Base-by-base conservation (phyloP, 2,113 vertebrate species). In the Chascanopsetta lugubris region DNA sequence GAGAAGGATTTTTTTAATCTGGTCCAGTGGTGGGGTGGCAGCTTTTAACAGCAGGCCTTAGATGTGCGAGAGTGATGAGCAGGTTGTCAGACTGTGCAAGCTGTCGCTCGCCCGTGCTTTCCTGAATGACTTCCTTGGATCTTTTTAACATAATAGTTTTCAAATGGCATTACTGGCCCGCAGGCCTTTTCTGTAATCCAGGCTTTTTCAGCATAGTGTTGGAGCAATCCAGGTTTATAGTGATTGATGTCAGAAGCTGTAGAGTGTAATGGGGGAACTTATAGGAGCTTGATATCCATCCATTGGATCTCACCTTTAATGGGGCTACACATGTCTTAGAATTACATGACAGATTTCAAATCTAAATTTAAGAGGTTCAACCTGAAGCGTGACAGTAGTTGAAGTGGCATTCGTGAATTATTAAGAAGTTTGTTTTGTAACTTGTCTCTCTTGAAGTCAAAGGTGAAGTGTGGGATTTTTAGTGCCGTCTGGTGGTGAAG, bases 1-100 rank as follows among this genome's bases (percentile, higher is more conserved):
- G 54, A 17, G 60, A 59, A 15, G 69, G 78, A 69, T 85, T 85
- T 84, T 26, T 43, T 49, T 87, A 87, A 85, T 63, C 70, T 29
- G 22, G 76, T 79, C 77, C 69, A 34, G 58, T 10, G 10, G 32
- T 69, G 76, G 65, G 77, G 72, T 66, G 62, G 34, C 25, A 71
- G 61, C 18, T 26, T 82, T 71, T 75, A 63, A 78, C 71, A 68
- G 70, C 17, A 13, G 20, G 56, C 71, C 66, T 87, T 85, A 85
- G 80, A 69, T 48, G 68, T 76, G 32, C 57, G 48, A 46, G 58
- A 71, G 70, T 45, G 61, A 65, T 61, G 61, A 87, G 53, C 64
- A 74, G 72, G 73, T 73, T 77, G 80, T 85, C 67, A 66, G 22
- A 50, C 75, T 62, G 51, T 75, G 54, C 40, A 69, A 61, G 59